Evolutionary conservation across 2,888 invertebrate genomes (phyloP).

Genomic region (Thera obeliscata): DNA sequence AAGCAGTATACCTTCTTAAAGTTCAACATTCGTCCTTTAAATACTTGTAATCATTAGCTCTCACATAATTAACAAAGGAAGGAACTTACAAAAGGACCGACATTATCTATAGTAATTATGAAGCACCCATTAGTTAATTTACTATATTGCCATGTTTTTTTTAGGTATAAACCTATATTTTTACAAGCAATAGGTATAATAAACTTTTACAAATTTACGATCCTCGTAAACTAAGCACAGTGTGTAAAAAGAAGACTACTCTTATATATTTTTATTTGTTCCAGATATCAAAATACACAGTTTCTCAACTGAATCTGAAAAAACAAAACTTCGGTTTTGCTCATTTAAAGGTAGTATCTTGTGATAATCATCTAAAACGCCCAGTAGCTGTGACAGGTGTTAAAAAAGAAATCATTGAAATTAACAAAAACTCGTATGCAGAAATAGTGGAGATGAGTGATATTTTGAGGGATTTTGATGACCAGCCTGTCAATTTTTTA

Average conservation of each 20-base stretch:
- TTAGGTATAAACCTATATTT: not conserved
- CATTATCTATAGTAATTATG: conserved; percentile 15
- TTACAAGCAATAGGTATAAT: no score
- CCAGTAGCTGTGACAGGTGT: not conserved
- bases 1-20: no score
- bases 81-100: conserved; percentile 15
- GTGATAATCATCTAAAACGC: not conserved
- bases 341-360: conserved; percentile 12
- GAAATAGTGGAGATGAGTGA: conserved; percentile 12
- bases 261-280: conserved; percentile 5
- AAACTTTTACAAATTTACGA: not conserved
- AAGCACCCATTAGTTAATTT: conserved; percentile 4
- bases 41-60: no score
- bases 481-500: no score
- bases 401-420: not conserved
- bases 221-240: not conserved
- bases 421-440: conserved; percentile 14
- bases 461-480: conserved; percentile 11
- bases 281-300: conserved; percentile 14
- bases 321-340: conserved; percentile 12
- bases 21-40: no score
- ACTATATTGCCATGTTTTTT: conserved; percentile 1
- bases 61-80: conserved; percentile 37
- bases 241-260: not conserved
- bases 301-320: conserved; percentile 5